A percentile compares a stretch with the other conserved stretches of the same genome.
phyloP scores from a whole-genome alignment of 2,888 invertebrate species.

The Julus scandinavius region DNA sequence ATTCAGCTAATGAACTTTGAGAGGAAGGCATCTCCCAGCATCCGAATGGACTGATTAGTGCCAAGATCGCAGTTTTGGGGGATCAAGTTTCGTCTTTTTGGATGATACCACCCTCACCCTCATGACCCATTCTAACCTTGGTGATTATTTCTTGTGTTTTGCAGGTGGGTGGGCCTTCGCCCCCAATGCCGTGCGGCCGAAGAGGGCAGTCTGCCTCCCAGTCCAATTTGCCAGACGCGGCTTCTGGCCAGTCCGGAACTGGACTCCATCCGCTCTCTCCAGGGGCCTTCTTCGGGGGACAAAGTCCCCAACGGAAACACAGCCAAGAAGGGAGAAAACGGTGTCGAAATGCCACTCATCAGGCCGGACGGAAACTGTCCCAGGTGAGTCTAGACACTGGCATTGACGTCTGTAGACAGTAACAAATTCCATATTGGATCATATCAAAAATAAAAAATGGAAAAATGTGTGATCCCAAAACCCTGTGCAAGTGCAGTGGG shows the following conservation, averaged over 20 bases:
- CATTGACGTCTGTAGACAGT: neutral
- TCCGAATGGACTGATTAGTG: no score
- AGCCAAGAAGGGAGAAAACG: neutral
- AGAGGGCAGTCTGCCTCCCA: slow-evolving; percentile 5
- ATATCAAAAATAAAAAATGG: no score
- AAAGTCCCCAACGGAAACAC: slow-evolving; percentile 46
- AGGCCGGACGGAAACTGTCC: slow-evolving; percentile 33
- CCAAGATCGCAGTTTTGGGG: neutral
- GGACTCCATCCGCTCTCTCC: slow-evolving; percentile 46
- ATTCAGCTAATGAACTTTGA: no score
- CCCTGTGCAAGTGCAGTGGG: no score
- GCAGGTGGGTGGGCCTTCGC: slow-evolving; percentile 49
- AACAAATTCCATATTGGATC: no score
- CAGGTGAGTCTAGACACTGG: neutral
- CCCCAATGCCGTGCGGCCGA: slow-evolving; percentile 47
- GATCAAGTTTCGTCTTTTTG: neutral
- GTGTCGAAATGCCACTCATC: slow-evolving; percentile 51
- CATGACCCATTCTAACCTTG: neutral
- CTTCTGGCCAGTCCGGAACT: slow-evolving; percentile 51
- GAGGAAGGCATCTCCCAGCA: no score
- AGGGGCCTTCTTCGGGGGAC: neutral
- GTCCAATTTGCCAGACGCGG: slow-evolving; percentile 51
- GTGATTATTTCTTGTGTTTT: neutral
- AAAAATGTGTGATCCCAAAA: no score
- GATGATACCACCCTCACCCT: neutral